Percentiles rank a stretch among this genome's conserved stretches.
Evolutionary conservation across 1,140 invertebrate species (phyloP).

Genomic region (Halictus rubicundus): DNA sequence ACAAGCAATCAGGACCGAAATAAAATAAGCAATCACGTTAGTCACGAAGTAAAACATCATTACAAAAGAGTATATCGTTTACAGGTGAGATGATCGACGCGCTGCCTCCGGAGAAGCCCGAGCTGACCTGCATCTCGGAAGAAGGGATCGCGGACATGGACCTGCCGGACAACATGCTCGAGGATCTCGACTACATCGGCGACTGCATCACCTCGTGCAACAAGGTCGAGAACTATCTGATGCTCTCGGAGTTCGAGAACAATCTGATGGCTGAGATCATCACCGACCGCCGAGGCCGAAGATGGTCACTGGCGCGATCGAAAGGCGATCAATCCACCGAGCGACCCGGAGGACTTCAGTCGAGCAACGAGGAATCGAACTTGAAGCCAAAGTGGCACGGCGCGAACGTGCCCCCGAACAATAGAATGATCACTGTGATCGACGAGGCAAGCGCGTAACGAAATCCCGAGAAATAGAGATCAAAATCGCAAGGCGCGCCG

Average conservation of each 20-base stretch:
- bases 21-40: no score
- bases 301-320: constrained; percentile 85
- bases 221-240: constrained; percentile 93
- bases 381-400: constrained; percentile 73
- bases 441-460: constrained; percentile 84
- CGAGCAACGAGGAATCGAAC: constrained; percentile 60
- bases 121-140: constrained; percentile 93
- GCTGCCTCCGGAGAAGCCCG: constrained; percentile 82
- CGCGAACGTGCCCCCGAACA: constrained; percentile 72
- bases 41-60: no score
- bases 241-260: constrained; percentile 93
- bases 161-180: constrained; percentile 89
- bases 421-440: constrained; percentile 87
- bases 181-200: constrained; percentile 90
- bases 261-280: constrained; percentile 89
- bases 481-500: no score
- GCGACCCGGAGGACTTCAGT: constrained; percentile 43
- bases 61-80: neutral
- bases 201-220: constrained; percentile 94
- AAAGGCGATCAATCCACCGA: constrained; percentile 54
- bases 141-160: constrained; percentile 92
- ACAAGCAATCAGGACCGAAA: no score
- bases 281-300: constrained; percentile 84
- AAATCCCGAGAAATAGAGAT: neutral
- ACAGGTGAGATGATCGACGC: constrained; percentile 67